Conservation (phyloP, 2,888 invertebrate species). For the Lepidonotus clava region DNA sequence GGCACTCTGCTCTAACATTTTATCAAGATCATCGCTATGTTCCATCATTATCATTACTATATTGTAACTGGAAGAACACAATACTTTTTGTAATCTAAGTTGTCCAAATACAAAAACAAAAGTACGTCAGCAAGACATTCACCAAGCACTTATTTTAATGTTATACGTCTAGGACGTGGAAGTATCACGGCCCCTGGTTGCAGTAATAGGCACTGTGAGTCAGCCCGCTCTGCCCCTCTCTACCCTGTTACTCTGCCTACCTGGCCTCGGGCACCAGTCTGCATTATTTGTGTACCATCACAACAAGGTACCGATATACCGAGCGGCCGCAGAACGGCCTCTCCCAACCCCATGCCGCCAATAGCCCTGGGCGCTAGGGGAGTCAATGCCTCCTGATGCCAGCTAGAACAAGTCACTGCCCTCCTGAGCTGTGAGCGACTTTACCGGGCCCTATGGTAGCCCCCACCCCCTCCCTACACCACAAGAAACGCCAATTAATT, state of each 20-base stretch:
- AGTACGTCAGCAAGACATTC: too few relatives aligned
- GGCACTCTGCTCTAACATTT: too few relatives aligned
- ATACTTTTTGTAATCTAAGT: too few relatives aligned
- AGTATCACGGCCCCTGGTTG: not conserved
- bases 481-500: too few relatives aligned
- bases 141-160: too few relatives aligned
- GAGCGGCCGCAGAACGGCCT: not conserved
- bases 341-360: not conserved
- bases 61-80: too few relatives aligned
- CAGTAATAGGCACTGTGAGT: not conserved
- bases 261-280: constrained; percentile 3
- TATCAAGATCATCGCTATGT: too few relatives aligned
- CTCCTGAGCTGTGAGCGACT: not conserved
- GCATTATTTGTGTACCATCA: constrained; percentile 37
- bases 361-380: not conserved
- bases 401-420: not conserved
- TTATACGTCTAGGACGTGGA: not conserved
- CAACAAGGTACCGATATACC: constrained; percentile 20
- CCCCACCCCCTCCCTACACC: too few relatives aligned
- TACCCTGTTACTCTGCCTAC: not conserved
- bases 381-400: not conserved
- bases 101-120: too few relatives aligned
- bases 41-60: too few relatives aligned
- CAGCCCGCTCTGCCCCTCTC: not conserved
- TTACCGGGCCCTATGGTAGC: too few relatives aligned